phyloP scores from a whole-genome alignment of 2,888 invertebrate species.

The Nasonovia ribisnigri region DNA sequence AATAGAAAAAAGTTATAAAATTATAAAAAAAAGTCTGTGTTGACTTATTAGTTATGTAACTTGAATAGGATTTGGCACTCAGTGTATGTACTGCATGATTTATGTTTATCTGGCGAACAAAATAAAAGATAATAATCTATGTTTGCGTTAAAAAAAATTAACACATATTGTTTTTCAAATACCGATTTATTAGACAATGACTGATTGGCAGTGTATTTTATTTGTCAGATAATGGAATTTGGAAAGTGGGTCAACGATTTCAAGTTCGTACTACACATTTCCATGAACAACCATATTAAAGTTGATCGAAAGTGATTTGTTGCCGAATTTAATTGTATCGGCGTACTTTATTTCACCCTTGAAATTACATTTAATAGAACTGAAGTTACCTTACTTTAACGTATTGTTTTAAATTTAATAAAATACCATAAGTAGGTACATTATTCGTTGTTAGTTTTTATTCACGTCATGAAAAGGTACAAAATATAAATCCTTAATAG shows the following conservation, averaged over 20 bases:
- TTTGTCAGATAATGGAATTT: slow-evolving; percentile 3
- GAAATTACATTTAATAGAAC: neutral
- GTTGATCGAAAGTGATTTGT: neutral
- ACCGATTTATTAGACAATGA: neutral
- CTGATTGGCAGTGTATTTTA: slow-evolving; percentile 10
- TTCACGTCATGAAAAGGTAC: neutral
- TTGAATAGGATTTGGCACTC: neutral
- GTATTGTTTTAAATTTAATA: neutral
- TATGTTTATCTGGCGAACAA: neutral
- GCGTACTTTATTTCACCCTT: neutral
- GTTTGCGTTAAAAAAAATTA: neutral
- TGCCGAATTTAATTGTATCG: neutral
- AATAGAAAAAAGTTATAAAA: neutral
- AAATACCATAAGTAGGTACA: neutral
- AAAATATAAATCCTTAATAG: neutral
- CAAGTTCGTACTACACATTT: neutral
- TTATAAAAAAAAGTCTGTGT: neutral
- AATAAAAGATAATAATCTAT: neutral
- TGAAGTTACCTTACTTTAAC: neutral
- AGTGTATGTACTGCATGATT: neutral
- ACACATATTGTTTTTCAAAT: neutral
- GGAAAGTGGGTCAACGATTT: neutral
- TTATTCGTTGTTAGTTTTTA: neutral
- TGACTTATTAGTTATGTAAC: neutral
- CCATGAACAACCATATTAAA: neutral